Percentiles rank a stretch among this genome's conserved stretches.
phyloP scores from a whole-genome alignment of 2,888 invertebrate genomes.

The Lysandra bellargus region DNA sequence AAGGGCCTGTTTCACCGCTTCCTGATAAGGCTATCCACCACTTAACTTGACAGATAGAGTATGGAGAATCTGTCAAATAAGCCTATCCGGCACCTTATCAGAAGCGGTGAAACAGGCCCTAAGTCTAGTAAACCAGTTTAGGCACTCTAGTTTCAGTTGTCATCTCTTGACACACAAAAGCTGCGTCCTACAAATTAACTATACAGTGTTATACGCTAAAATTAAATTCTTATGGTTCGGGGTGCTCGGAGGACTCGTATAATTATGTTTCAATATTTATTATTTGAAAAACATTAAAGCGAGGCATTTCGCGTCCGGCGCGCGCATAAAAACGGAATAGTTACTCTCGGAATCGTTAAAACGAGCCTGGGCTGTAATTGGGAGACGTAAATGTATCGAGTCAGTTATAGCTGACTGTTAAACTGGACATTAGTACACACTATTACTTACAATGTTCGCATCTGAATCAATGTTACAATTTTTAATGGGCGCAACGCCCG shows the following conservation, averaged over 20 bases:
- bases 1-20: no score
- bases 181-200: neutral
- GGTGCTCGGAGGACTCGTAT: slow-evolving; percentile 42
- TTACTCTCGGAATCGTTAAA: slow-evolving; percentile 77
- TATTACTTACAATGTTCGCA: slow-evolving; percentile 70
- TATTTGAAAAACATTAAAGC: slow-evolving; percentile 49
- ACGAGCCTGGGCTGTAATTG: slow-evolving; percentile 75
- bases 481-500: neutral
- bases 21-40: no score
- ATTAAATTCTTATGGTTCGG: slow-evolving; percentile 41
- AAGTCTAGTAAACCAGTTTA: no score
- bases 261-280: slow-evolving; percentile 49
- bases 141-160: no score
- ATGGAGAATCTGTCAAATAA: no score
- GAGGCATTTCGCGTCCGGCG: slow-evolving; percentile 61
- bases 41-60: no score
- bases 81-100: no score
- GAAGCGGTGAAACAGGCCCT: no score
- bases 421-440: slow-evolving; percentile 71
- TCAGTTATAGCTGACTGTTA: slow-evolving; percentile 74
- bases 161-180: neutral
- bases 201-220: slow-evolving; percentile 32
- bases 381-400: slow-evolving; percentile 74
- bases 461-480: slow-evolving; percentile 42
- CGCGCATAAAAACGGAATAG: slow-evolving; percentile 78